Percentiles rank a stretch among this genome's conserved stretches.
phyloP scores from a whole-genome alignment of 2,888 invertebrate genomes.

The Eretmocerus hayati region DNA sequence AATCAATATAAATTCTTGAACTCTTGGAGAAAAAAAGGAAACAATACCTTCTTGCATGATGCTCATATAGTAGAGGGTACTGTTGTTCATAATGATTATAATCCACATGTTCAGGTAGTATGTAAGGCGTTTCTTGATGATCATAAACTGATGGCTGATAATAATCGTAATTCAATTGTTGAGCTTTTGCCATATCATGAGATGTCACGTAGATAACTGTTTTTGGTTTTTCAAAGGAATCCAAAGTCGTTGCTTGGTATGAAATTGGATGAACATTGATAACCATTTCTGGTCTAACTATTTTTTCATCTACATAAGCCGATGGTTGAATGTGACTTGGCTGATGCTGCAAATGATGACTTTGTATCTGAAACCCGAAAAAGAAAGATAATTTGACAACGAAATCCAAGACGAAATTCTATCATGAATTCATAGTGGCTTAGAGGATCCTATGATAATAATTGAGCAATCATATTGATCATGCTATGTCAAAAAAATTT shows the following conservation, averaged over 20 bases:
- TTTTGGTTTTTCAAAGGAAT: conserved; percentile 9
- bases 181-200: conserved; percentile 26
- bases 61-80: neutral
- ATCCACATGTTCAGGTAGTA: neutral
- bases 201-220: conserved; percentile 25
- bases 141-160: conserved; percentile 5
- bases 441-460: too few species aligned
- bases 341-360: too few species aligned
- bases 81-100: neutral
- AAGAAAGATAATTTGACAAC: too few species aligned
- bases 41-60: conserved; percentile 9
- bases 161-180: conserved; percentile 29
- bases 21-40: neutral
- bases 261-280: conserved; percentile 19
- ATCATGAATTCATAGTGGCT: too few species aligned
- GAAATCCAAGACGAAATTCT: too few species aligned
- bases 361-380: too few species aligned
- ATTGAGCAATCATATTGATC: too few species aligned
- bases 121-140: neutral
- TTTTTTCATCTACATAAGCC: too few species aligned
- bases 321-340: too few species aligned
- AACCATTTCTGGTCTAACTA: conserved; percentile 25
- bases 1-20: neutral
- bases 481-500: too few species aligned
- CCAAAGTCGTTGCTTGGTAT: conserved; percentile 8